phyloP scores from a whole-genome alignment of 1,140 invertebrate genomes.

The Listronotus oregonensis region DNA sequence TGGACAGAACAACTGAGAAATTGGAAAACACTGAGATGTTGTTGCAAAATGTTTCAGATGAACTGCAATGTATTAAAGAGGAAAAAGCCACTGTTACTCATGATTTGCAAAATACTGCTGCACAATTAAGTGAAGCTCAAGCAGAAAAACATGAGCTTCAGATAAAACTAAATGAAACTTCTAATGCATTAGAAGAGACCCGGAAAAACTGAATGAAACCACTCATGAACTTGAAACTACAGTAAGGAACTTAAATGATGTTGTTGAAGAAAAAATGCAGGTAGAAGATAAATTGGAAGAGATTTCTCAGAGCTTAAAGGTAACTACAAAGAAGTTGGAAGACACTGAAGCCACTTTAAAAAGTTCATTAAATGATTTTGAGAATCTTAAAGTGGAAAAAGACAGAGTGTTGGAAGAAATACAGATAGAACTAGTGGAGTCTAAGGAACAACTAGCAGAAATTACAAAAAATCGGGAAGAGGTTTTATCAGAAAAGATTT shows the following conservation, averaged over 20 bases:
- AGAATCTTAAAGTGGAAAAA: conserved; percentile 4
- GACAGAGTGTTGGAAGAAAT: neutral
- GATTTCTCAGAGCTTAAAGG: neutral
- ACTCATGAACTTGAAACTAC: neutral
- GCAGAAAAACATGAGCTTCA: too few relatives aligned
- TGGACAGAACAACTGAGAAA: neutral
- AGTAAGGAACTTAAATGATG: neutral
- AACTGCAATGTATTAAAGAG: neutral
- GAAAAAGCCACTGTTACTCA: neutral
- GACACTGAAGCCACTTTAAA: conserved; percentile 12
- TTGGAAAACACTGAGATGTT: neutral
- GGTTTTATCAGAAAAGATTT: neutral
- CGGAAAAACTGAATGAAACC: conserved; percentile 5
- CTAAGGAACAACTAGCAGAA: too few relatives aligned
- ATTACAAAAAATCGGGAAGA: neutral
- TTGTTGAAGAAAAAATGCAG: neutral
- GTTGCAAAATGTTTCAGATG: too few relatives aligned
- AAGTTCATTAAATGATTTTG: neutral
- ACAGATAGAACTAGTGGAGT: too few relatives aligned
- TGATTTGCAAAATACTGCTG: neutral
- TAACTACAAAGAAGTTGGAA: too few relatives aligned
- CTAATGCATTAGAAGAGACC: too few relatives aligned
- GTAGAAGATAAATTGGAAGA: neutral
- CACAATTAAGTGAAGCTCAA: too few relatives aligned
- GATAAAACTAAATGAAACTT: too few relatives aligned